These are phyloP conservation scores for Aleiodes leptofemur DNA, from an alignment of 2,888 invertebrate species.

Conservation along the genomic window DNA sequence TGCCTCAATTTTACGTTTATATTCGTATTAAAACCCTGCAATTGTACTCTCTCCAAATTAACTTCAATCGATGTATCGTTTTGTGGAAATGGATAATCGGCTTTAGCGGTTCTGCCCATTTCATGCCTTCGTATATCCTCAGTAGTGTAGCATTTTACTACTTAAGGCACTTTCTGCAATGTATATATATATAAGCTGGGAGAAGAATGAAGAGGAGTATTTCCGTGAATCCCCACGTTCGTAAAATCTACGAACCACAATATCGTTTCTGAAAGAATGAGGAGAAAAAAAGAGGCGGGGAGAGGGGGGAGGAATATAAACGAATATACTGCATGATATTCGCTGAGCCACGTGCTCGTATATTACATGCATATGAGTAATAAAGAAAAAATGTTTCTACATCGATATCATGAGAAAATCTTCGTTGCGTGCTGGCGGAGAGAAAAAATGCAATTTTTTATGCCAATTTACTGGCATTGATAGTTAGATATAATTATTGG, in stretches of 20 bases:
- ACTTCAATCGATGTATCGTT: slow-evolving; percentile 29
- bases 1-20: neutral
- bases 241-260: slow-evolving; percentile 24
- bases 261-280: slow-evolving; percentile 17
- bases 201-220: slow-evolving; percentile 4
- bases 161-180: neutral
- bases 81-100: slow-evolving; percentile 27
- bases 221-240: slow-evolving; percentile 12
- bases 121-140: slow-evolving; percentile 24
- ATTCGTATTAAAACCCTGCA: neutral
- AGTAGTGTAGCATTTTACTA: slow-evolving; percentile 9
- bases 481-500: no score
- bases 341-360: neutral
- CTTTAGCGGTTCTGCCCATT: slow-evolving; percentile 19
- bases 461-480: no score
- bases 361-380: slow-evolving; percentile 17
- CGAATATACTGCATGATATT: slow-evolving; percentile 20
- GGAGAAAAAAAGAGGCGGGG: neutral
- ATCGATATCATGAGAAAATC: neutral
- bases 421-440: neutral
- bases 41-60: slow-evolving; percentile 14
- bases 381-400: neutral
- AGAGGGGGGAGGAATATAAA: neutral
- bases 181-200: no score
- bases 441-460: no score